Percentiles rank a stretch among this genome's conserved stretches.
Evolutionary conservation across 2,113 vertebrate genomes (phyloP).

Genomic region (Apodemus speciosus): DNA sequence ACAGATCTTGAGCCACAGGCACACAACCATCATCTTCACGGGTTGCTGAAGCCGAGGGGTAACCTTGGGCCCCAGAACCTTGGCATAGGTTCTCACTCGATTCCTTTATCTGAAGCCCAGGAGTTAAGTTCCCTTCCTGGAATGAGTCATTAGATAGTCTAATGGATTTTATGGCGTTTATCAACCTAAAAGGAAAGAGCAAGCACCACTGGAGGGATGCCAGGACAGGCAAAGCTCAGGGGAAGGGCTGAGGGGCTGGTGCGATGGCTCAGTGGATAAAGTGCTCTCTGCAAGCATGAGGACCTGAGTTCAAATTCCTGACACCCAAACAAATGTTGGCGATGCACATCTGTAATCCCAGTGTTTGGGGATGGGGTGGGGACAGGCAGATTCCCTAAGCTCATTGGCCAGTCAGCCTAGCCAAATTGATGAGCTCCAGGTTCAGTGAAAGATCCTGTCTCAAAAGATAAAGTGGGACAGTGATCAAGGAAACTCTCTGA

Average conservation of each 20-base stretch:
- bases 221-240: slow-evolving; percentile 39
- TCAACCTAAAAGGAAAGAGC: slow-evolving; percentile 45
- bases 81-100: neutral
- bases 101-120: neutral
- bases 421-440: neutral
- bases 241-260: neutral
- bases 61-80: neutral
- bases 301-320: neutral
- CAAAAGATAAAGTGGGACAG: neutral
- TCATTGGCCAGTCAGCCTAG: neutral
- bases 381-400: neutral
- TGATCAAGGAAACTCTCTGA: neutral
- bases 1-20: neutral
- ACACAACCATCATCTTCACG: slow-evolving; percentile 25
- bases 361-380: too few relatives aligned
- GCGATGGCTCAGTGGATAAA: neutral
- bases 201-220: slow-evolving; percentile 38
- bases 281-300: neutral
- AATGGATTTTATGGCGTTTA: slow-evolving; percentile 43
- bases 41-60: neutral
- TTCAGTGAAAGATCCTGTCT: neutral
- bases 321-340: neutral
- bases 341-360: neutral
- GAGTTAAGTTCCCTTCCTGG: neutral
- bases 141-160: slow-evolving; percentile 52